Conservation (phyloP, 2,113 vertebrate genomes). For the Ophiodon elongatus region DNA sequence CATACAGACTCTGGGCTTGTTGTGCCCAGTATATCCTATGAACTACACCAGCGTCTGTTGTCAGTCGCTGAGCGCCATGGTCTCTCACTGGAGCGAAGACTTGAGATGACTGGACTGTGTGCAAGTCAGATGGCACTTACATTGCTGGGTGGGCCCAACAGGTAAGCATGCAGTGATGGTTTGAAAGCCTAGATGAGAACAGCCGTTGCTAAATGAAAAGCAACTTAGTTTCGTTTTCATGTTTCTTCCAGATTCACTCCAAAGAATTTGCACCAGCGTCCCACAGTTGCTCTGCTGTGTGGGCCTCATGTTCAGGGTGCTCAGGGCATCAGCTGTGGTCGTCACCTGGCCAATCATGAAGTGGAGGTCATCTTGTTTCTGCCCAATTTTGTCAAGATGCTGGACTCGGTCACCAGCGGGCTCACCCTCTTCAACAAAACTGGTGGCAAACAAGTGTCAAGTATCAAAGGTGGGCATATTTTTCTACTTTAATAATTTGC, state of each 20-base stretch:
- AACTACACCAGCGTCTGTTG: slow-evolving; percentile 95
- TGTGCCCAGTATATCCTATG: slow-evolving; percentile 93
- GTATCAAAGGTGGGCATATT: slow-evolving; percentile 89
- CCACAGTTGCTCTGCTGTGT: slow-evolving; percentile 93
- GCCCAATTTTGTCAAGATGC: slow-evolving; percentile 98
- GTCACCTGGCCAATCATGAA: slow-evolving; percentile 97
- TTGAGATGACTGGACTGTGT: slow-evolving; percentile 97
- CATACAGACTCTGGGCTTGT: slow-evolving; percentile 93
- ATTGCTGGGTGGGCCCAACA: slow-evolving; percentile 96
- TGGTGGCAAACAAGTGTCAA: slow-evolving; percentile 93
- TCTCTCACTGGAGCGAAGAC: slow-evolving; percentile 91
- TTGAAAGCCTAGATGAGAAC: not conserved
- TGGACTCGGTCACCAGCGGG: slow-evolving; percentile 94
- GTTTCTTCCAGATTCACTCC: slow-evolving; percentile 90
- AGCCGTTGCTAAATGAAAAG: not conserved
- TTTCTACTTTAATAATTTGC: not conserved
- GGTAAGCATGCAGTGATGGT: slow-evolving; percentile 80
- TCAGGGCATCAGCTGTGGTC: slow-evolving; percentile 97
- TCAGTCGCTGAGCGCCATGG: slow-evolving; percentile 92
- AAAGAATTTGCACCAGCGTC: slow-evolving; percentile 97
- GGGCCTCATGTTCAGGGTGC: slow-evolving; percentile 97
- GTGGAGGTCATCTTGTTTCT: slow-evolving; percentile 96
- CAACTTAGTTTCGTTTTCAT: not conserved
- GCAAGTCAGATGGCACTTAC: slow-evolving; percentile 98
- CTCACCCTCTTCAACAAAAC: slow-evolving; percentile 95